Base-by-base conservation (phyloP, 2,888 invertebrate species). In the Elysia crispata region DNA sequence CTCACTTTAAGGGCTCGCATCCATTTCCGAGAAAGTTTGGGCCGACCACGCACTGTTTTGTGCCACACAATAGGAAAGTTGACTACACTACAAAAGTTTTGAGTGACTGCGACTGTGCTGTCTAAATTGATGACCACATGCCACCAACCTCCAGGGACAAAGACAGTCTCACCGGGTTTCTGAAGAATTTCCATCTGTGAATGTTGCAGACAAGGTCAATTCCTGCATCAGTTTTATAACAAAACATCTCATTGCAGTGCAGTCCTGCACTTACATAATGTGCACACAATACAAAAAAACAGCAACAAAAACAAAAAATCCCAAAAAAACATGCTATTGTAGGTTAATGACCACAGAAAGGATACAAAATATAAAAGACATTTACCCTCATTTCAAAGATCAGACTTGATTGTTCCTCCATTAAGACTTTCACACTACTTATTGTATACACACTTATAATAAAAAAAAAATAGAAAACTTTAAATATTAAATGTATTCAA, bases 111-210 rank as follows among this genome's bases (percentile, higher is more conserved):
- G 70, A 99, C 95, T 0, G 99, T 99, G 84, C 96, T 95, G 89
- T 98, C 98, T 83, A 99, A 93, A 93, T 99, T 99, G 49, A 99
- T 94, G 20, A 99, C 99, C 28, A 99, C 99, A 92, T 99, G 99
- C 99, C 99, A 99, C 99, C 99, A 99, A 15, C 99, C 99, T 25
- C 98, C 98, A 15, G 98, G 98, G 78, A 99, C 98, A 93, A 98
- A 99, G 49, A 99, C 98, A 3, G 98, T 99, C 92, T 99, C 99
- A 28, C 98, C 98, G 20, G 98, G 98, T 87, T 95, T 95, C 92
- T 99, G 99, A 6, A 99, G 93, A 87, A 98, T 96, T 93, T 99
- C 98, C 84, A 98, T 94, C 95, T 96, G 92, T 28, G 92, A 92
- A 82, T 31, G 82, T 0, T 50, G 33, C 41, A 73, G 13, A 50